phyloP scores from a whole-genome alignment of 2,888 invertebrate genomes.

The Meteorus cinctellus region DNA sequence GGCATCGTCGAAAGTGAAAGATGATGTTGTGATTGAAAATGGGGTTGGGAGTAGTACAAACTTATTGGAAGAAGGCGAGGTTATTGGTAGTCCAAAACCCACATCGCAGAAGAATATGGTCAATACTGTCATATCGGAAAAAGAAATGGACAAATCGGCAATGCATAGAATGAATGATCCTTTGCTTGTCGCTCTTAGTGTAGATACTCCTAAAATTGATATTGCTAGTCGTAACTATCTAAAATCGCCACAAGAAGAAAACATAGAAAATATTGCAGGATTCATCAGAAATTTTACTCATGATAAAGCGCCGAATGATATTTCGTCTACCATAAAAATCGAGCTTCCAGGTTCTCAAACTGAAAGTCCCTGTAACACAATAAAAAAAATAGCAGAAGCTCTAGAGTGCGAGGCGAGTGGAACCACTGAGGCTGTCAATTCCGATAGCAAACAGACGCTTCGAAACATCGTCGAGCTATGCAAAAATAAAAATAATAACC shows the following conservation, averaged over 20 bases:
- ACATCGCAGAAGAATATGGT: not conserved
- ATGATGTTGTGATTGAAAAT: constrained; percentile 13
- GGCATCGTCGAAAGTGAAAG: constrained; percentile 27
- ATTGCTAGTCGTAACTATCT: not conserved
- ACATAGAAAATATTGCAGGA: constrained; percentile 56
- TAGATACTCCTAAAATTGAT: constrained; percentile 13
- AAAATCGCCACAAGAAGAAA: constrained; percentile 50
- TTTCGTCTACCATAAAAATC: constrained; percentile 23
- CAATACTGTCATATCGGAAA: not conserved
- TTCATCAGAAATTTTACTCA: constrained; percentile 52
- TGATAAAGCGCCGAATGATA: constrained; percentile 15
- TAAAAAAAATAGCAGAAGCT: constrained; percentile 41
- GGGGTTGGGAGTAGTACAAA: not conserved
- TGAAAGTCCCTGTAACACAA: constrained; percentile 35
- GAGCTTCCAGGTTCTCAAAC: not conserved
- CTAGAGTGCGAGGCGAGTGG: not conserved
- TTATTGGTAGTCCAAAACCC: constrained; percentile 43
- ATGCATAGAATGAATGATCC: constrained; percentile 31
- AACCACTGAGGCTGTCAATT: constrained; percentile 19
- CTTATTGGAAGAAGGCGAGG: constrained; percentile 53
- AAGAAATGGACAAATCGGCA: not conserved
- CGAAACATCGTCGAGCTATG: not conserved
- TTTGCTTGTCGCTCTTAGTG: constrained; percentile 26
- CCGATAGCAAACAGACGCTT: constrained; percentile 9
- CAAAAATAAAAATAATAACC: not conserved